A percentile compares a stretch with the other conserved stretches of the same genome.
phyloP scores from a whole-genome alignment of 1,140 invertebrate species.

The Latrodectus geometricus region DNA sequence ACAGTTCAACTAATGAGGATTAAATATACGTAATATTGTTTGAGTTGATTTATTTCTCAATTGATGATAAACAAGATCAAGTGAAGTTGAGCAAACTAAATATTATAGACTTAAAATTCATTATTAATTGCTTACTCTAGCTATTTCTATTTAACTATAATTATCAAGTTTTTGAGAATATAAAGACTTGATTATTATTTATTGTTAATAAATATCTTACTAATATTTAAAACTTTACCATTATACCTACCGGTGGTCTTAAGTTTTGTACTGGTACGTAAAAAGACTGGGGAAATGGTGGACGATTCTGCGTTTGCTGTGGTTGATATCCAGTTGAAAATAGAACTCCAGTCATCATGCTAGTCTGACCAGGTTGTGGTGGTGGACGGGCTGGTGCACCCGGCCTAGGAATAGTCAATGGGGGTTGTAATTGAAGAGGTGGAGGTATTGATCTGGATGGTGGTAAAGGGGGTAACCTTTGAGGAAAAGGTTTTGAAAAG shows the following conservation, averaged over 20 bases:
- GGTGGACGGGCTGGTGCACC: not conserved
- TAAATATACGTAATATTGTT: too few species aligned
- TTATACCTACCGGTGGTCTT: constrained; percentile 25
- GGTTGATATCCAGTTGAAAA: not conserved
- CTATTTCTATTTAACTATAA: too few species aligned
- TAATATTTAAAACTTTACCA: too few species aligned
- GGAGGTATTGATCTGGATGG: not conserved
- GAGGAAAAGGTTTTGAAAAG: not conserved
- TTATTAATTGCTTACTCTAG: too few species aligned
- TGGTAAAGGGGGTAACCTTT: not conserved
- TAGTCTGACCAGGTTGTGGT: not conserved
- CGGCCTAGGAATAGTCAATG: not conserved
- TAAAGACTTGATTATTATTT: too few species aligned
- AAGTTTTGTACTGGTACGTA: constrained; percentile 33
- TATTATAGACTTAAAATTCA: too few species aligned
- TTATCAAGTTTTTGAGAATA: too few species aligned
- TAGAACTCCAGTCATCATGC: constrained; percentile 18
- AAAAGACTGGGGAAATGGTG: constrained; percentile 13
- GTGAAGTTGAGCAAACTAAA: too few species aligned
- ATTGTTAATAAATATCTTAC: too few species aligned
- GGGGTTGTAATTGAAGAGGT: not conserved
- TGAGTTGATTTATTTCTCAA: too few species aligned
- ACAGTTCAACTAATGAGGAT: too few species aligned
- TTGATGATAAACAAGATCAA: too few species aligned
- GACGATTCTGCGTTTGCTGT: not conserved